A percentile compares a stretch with the other conserved stretches of the same genome.
Conservation (phyloP, 2,113 vertebrate genomes). For the Cinclus mexicanus region DNA sequence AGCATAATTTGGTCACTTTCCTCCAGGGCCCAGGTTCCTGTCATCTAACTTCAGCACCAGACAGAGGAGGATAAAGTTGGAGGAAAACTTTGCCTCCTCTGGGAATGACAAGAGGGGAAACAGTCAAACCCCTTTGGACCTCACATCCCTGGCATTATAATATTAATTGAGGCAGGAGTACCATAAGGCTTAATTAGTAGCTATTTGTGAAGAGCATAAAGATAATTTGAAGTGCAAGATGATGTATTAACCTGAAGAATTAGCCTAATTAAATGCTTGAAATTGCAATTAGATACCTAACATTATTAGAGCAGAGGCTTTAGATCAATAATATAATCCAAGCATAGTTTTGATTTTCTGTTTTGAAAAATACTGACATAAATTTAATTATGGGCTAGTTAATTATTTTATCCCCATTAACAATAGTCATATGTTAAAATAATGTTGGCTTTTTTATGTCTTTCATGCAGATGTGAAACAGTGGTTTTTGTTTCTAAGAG, state of each 20-base stretch:
- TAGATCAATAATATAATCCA: neutral
- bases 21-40: neutral
- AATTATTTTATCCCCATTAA: neutral
- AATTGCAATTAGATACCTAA: neutral
- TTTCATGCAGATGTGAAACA: neutral
- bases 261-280: constrained; percentile 17
- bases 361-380: neutral
- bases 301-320: neutral
- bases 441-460: neutral
- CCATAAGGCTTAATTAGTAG: constrained; percentile 8
- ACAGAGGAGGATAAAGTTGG: neutral
- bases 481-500: neutral
- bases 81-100: neutral
- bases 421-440: neutral
- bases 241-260: constrained; percentile 1
- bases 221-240: constrained; percentile 13
- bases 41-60: neutral
- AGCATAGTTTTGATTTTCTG: neutral
- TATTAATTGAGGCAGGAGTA: neutral
- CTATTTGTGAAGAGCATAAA: neutral
- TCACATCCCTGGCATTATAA: neutral
- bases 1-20: neutral
- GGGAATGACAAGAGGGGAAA: neutral
- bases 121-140: neutral
- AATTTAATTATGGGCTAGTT: neutral